Conservation (phyloP, 2,797 vertebrate species). For the Chaenodraco wilsoni region DNA sequence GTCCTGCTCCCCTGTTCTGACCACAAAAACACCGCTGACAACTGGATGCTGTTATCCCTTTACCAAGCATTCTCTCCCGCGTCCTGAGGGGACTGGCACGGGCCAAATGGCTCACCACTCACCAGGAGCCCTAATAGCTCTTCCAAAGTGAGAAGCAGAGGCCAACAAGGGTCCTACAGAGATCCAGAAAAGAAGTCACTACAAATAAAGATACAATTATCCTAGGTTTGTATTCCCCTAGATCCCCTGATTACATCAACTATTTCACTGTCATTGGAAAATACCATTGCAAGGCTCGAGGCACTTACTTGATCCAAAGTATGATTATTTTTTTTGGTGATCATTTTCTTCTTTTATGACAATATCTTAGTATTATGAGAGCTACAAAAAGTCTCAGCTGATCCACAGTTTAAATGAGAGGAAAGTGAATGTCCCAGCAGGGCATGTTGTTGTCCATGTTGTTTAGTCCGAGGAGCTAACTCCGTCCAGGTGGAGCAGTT, state of each 20-base stretch:
- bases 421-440: constrained; percentile 34
- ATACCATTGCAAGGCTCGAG: background rate
- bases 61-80: constrained; percentile 17
- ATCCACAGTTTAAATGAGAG: constrained; percentile 12
- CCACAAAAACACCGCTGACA: constrained; percentile 56
- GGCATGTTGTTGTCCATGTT: constrained; percentile 51
- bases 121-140: constrained; percentile 11
- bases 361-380: background rate
- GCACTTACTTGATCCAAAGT: background rate
- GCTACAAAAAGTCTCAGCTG: constrained; percentile 4
- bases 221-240: background rate
- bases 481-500: constrained; percentile 74
- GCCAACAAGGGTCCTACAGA: background rate
- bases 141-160: constrained; percentile 15
- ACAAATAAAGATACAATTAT: background rate
- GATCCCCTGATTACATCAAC: too few species aligned
- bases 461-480: constrained; percentile 62
- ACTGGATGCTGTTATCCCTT: constrained; percentile 27
- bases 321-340: background rate
- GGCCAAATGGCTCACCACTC: constrained; percentile 43
- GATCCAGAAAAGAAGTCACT: background rate
- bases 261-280: background rate
- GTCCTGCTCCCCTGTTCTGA: constrained; percentile 53
- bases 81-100: constrained; percentile 1
- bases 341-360: too few species aligned